Evolutionary conservation across 2,888 invertebrate genomes (phyloP), one percentile per base, ranked within the genome.

Genomic region (Sinotaia quadrata): DNA sequence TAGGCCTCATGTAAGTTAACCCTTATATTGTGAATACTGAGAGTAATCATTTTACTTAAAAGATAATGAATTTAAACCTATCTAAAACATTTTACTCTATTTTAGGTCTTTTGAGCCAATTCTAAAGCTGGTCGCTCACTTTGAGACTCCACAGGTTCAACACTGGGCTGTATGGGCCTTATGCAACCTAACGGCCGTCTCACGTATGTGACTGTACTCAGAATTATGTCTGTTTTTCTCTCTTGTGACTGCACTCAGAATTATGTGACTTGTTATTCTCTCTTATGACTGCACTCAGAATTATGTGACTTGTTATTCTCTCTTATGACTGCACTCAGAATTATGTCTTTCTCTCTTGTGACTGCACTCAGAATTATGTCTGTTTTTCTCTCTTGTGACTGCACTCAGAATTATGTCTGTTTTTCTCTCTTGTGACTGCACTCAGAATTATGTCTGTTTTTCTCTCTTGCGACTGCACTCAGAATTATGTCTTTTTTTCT

Each of bases 91-190:
- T 54, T 1, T 24, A 2, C 18, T 29, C 27, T 68, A 47, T 82
- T 79, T 7, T 79, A 89, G 97, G 75, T 95, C 95, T 36, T 98
- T 98, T 90, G 94, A 95, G 85, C 98, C 98, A 0, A 96, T 98
- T 73, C 90, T 98, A 31, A 92, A 94, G 74, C 90, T 98, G 73
- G 91, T 97, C 56, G 91, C 92, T 73, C 74, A 82, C 52, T 92
- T 94, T 66, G 92, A 93, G 80, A 96, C 96, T 0, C 94, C 95
- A 0, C 93, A 95, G 87, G 96, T 96, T 87, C 96, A 96, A 87
- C 94, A 95, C 87, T 98, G 98, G 98, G 97, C 97, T 2, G 94
- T 94, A 8, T 98, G 98, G 98, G 98, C 98, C 0, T 90, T 98
- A 71, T 97, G 97, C 59, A 98, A 98, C 90, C 92, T 98, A 72